A percentile compares a stretch with the other conserved stretches of the same genome.
Evolutionary conservation across 2,888 invertebrate species (phyloP).

Genomic region (Rhagonycha lutea): DNA sequence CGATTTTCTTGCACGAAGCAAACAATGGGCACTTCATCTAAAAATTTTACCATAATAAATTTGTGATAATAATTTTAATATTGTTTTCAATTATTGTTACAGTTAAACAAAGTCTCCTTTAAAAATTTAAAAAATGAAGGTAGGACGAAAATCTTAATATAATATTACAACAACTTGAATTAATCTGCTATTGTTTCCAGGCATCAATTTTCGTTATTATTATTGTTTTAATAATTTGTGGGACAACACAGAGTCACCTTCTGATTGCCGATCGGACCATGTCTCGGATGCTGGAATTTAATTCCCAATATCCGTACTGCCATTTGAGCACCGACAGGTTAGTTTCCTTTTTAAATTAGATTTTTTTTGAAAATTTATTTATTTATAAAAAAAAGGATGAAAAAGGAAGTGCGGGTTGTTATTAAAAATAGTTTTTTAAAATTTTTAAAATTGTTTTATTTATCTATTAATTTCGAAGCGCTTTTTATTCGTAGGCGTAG

Average conservation of each 20-base stretch:
- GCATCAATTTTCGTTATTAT: background rate
- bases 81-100: background rate
- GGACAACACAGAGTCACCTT: constrained; percentile 51
- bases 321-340: constrained; percentile 64
- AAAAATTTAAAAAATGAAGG: background rate
- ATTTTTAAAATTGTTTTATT: no score
- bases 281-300: constrained; percentile 67
- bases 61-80: no score
- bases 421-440: no score
- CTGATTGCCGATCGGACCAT: constrained; percentile 65
- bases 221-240: background rate
- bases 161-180: background rate
- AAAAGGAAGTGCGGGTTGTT: no score
- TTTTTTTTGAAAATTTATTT: no score
- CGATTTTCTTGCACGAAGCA: no score
- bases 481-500: no score
- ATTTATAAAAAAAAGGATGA: no score
- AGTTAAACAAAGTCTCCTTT: background rate
- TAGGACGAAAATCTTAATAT: no score
- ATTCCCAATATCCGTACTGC: constrained; percentile 64
- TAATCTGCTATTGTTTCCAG: background rate
- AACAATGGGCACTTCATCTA: no score
- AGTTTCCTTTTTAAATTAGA: background rate
- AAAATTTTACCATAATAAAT: no score
- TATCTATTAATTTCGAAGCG: no score